Conservation (phyloP, 2,797 vertebrate genomes). For the Falco peregrinus region DNA sequence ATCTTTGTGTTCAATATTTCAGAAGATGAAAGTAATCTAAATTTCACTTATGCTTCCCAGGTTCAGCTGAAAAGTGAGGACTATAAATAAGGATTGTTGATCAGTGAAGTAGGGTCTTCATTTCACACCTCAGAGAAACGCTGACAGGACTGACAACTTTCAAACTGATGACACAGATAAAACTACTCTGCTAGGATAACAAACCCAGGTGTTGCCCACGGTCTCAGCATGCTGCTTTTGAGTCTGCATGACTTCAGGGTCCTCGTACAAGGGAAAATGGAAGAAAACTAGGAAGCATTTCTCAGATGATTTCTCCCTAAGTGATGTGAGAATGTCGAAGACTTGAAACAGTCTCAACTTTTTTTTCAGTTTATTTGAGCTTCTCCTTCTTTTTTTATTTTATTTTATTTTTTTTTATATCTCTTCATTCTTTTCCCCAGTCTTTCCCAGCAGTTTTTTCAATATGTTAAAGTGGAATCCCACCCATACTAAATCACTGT, state of each 20-base stretch:
- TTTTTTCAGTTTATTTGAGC: background rate
- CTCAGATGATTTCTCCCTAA: background rate
- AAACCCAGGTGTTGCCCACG: background rate
- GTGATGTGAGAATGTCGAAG: background rate
- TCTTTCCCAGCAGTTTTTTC: background rate
- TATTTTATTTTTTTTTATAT: no score
- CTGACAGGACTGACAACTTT: background rate
- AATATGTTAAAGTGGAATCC: background rate
- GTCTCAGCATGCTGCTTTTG: background rate
- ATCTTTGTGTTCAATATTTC: background rate
- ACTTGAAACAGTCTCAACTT: background rate
- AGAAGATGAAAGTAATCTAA: background rate
- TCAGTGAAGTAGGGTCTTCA: background rate
- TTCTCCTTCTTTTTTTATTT: fast-evolving
- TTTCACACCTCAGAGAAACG: background rate
- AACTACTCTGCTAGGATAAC: background rate
- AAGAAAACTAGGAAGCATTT: background rate
- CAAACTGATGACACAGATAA: background rate
- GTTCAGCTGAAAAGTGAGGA: background rate
- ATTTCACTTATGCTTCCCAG: background rate
- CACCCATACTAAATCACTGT: background rate
- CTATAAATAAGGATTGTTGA: background rate
- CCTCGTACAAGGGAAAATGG: background rate
- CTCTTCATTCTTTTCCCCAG: background rate
- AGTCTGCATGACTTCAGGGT: background rate